Evolutionary conservation across 2,888 invertebrate species (phyloP), one percentile per base, ranked within the genome.

Genomic region (Colostygia pectinataria): DNA sequence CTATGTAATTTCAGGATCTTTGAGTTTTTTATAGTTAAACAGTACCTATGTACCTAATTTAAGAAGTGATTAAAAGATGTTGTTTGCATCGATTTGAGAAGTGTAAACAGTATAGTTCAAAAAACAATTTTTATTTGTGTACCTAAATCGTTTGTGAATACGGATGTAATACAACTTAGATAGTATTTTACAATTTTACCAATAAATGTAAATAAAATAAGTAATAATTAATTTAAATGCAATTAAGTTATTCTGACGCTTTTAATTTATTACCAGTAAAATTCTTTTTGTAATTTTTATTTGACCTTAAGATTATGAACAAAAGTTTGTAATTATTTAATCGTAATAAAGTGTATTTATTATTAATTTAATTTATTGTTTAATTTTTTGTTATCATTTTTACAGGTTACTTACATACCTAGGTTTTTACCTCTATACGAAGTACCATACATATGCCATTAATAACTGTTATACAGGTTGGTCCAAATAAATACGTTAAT

Each of bases 321-420:
- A 55, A 59, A 53, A 40, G 59, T 66, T 74, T 74, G 68, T 74
- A 68, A 75, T 71, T 80, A 83, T 84, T 86, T 85, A 83, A 83
- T 73, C 71, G 72, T 79, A 82, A 80, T 84, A 82, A 83, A 85
- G 61, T 80, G 73, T 89, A 87, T 89, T 88, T 89, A 89, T 89
- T 88, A 74, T 80, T 83, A 71, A 69, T 71, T 74, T 68, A 68
- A 29, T 27, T 42, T 15, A 4, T 44, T 34, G 54, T 70, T 66
- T 70, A 61, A 68, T 71, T 74, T 40, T n/a, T 10, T 15, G 4
- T n/a, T n/a, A n/a, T 5, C 3, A 5, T 20, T 20, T 20, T 6
- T 20, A n/a, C n/a, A n/a, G n/a, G n/a, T n/a, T n/a, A n/a, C n/a
- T n/a, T n/a, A n/a, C n/a, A n/a, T n/a, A n/a, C n/a, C n/a, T n/a